A percentile compares a stretch with the other conserved stretches of the same genome.
Evolutionary conservation across 2,888 invertebrate species (phyloP).

Genomic region (Caenorhabditis parvicauda): DNA sequence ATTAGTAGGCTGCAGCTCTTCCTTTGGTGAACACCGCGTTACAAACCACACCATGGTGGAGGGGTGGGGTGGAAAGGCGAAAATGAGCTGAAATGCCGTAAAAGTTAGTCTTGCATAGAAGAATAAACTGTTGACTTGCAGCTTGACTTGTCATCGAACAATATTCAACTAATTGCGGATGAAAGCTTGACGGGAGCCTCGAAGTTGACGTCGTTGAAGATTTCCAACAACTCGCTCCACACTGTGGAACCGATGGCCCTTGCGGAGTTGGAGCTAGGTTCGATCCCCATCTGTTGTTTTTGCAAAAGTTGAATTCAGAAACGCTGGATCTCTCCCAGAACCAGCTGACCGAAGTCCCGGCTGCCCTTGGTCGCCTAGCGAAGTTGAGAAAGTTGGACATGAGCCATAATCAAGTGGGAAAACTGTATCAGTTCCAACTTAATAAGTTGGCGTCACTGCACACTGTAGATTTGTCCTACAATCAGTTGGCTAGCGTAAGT

Average conservation of each 20-base stretch:
- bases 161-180: constrained; percentile 27
- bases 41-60: too few species aligned
- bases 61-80: too few species aligned
- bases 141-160: constrained; percentile 54
- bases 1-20: too few species aligned
- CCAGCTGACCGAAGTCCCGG: constrained; percentile 46
- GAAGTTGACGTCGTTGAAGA: constrained; percentile 30
- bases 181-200: constrained; percentile 35
- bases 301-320: constrained; percentile 10
- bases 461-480: constrained; percentile 42
- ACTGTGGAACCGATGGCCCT: constrained; percentile 19
- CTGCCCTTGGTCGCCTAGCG: constrained; percentile 44
- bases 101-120: too few species aligned
- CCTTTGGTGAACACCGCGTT: too few species aligned
- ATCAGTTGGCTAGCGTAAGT: constrained; percentile 39
- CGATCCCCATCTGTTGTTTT: too few species aligned
- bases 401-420: constrained; percentile 46
- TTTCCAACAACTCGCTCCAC: constrained; percentile 43
- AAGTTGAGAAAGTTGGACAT: constrained; percentile 46
- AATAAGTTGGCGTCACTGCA: constrained; percentile 48
- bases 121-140: constrained; percentile 34
- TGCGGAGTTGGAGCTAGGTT: constrained; percentile 13
- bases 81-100: too few species aligned
- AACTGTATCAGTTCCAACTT: constrained; percentile 46
- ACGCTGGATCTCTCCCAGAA: constrained; percentile 39